phyloP scores from a whole-genome alignment of 2,888 invertebrate species.

The Acrocyrtus sp. region DNA sequence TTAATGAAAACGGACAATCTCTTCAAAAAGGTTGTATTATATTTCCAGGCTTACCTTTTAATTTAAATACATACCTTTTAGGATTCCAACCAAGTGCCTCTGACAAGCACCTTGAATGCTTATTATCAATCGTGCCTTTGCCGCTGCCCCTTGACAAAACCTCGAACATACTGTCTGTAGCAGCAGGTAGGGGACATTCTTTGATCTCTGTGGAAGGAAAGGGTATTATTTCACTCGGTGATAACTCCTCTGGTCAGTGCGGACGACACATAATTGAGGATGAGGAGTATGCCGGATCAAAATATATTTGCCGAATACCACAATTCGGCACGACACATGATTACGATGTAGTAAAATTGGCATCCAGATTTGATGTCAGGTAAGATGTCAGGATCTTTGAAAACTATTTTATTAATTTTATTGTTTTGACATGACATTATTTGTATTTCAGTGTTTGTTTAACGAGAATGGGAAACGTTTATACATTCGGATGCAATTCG shows the following conservation, averaged over 20 bases:
- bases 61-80: conserved; percentile 47
- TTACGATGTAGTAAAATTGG: conserved; percentile 74
- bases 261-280: conserved; percentile 80
- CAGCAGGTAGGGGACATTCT: conserved; percentile 90
- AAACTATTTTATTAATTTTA: background rate
- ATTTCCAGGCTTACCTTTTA: no score
- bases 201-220: conserved; percentile 81
- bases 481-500: conserved; percentile 91
- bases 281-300: conserved; percentile 79
- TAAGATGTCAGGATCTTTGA: conserved; percentile 67
- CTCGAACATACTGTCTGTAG: conserved; percentile 71
- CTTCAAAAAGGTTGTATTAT: conserved; percentile 5
- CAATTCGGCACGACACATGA: conserved; percentile 69
- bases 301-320: conserved; percentile 75
- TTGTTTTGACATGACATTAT: no score
- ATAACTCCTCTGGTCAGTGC: conserved; percentile 95
- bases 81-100: conserved; percentile 69
- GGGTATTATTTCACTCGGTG: conserved; percentile 86
- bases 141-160: conserved; percentile 55
- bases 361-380: conserved; percentile 94
- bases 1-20: background rate
- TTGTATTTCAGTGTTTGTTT: conserved; percentile 75
- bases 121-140: conserved; percentile 70
- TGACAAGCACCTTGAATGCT: no score
- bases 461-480: conserved; percentile 83